Evolutionary conservation across 2,888 invertebrate genomes (phyloP).

Genomic region (Lacanobia oleracea): DNA sequence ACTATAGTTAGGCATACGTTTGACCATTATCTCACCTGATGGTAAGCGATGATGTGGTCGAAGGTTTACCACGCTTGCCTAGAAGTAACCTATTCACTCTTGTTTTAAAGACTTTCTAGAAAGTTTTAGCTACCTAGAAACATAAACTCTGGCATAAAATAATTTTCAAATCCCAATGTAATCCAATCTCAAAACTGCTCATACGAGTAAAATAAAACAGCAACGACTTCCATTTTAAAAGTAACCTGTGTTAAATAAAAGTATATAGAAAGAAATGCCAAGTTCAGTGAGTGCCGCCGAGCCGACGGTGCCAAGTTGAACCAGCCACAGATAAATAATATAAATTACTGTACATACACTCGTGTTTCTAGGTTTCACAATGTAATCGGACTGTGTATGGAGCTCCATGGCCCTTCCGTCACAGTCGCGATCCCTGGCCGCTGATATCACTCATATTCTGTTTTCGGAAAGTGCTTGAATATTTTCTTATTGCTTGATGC

Average conservation of each 20-base stretch:
- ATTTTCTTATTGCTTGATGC: not conserved
- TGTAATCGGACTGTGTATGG: constrained; percentile 57
- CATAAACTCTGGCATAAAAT: too few species aligned
- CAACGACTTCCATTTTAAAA: constrained; percentile 26
- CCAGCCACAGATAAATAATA: constrained; percentile 38
- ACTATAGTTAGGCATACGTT: too few species aligned
- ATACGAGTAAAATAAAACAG: constrained; percentile 1
- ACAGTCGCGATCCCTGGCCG: constrained; percentile 30
- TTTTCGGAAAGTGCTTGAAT: not conserved
- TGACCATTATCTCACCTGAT: too few species aligned
- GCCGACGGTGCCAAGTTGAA: constrained; percentile 55
- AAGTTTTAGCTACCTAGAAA: too few species aligned
- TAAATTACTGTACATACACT: constrained; percentile 39
- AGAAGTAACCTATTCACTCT: too few species aligned
- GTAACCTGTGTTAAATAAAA: constrained; percentile 41
- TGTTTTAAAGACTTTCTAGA: too few species aligned
- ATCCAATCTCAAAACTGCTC: not conserved
- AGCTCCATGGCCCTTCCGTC: constrained; percentile 60
- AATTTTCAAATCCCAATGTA: too few species aligned
- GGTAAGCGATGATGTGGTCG: too few species aligned
- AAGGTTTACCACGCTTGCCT: too few species aligned
- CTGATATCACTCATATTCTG: not conserved
- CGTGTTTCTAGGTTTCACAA: constrained; percentile 54
- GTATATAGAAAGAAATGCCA: constrained; percentile 63
- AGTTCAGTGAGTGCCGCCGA: constrained; percentile 49